Percentiles rank a stretch among this genome's conserved stretches.
phyloP scores from a whole-genome alignment of 2,888 invertebrate genomes.

The Taenaris catops region DNA sequence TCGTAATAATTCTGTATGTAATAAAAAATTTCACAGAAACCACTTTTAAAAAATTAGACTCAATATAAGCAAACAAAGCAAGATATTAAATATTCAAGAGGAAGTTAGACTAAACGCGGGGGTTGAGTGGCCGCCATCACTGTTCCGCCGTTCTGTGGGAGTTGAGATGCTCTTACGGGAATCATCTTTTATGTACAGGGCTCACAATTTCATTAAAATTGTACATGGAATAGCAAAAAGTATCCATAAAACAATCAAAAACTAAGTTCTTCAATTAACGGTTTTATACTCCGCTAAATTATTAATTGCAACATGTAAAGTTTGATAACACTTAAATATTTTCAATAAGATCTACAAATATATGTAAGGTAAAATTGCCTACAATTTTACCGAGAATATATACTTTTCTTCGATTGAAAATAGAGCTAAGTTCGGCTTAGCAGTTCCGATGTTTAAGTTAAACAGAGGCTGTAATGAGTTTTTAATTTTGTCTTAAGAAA shows the following conservation, averaged over 20 bases:
- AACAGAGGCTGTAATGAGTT: no score
- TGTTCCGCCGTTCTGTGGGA: slow-evolving; percentile 32
- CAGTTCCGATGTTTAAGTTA: no score
- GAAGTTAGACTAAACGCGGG: slow-evolving; percentile 44
- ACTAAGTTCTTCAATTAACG: not conserved
- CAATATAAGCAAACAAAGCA: slow-evolving; percentile 37
- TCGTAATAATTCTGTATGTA: not conserved
- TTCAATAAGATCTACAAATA: no score
- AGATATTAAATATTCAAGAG: slow-evolving; percentile 54
- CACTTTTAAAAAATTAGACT: slow-evolving; percentile 15
- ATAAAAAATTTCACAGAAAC: slow-evolving; percentile 7
- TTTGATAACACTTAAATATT: no score
- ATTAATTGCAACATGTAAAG: no score
- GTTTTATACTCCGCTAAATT: no score
- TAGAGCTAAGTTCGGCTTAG: no score
- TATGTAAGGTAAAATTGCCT: no score
- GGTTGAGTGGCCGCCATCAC: slow-evolving; percentile 46
- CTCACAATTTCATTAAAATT: slow-evolving; percentile 40
- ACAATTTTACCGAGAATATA: no score
- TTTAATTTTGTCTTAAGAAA: no score
- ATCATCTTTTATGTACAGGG: slow-evolving; percentile 51
- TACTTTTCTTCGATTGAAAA: no score
- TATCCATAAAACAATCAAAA: slow-evolving; percentile 14
- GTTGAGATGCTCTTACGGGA: slow-evolving; percentile 28
- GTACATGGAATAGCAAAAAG: slow-evolving; percentile 22